Conservation (phyloP, 2,888 invertebrate genomes). For the Coelogynopora nodosa region DNA sequence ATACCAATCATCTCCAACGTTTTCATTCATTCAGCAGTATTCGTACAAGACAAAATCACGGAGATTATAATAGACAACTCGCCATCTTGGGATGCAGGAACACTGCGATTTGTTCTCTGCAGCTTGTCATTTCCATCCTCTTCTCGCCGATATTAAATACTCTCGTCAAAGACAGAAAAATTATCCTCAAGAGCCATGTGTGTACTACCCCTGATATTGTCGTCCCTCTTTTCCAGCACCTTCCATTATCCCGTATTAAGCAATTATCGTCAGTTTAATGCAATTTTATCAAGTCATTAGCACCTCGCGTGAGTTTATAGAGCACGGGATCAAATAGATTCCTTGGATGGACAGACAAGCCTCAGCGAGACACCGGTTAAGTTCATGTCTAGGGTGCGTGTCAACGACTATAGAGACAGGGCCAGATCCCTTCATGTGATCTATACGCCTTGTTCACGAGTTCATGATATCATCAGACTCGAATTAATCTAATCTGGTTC, state of each 20-base stretch:
- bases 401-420: too few species aligned
- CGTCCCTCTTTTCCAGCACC: background rate
- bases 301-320: background rate
- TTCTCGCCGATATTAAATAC: background rate
- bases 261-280: constrained; percentile 20
- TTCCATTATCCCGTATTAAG: background rate
- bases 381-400: too few species aligned
- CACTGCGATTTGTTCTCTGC: too few species aligned
- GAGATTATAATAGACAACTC: too few species aligned
- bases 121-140: constrained; percentile 7
- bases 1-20: background rate
- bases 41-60: background rate
- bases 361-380: too few species aligned
- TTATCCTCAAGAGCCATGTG: background rate
- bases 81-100: too few species aligned
- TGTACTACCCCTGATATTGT: background rate
- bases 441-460: background rate
- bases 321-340: background rate
- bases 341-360: background rate
- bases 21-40: background rate
- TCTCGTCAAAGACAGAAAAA: background rate
- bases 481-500: constrained; percentile 2
- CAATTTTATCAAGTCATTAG: constrained; percentile 24
- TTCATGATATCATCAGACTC: background rate
- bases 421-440: background rate